phyloP scores from a whole-genome alignment of 2,797 vertebrate species.

The Melanotaenia maccullochi region DNA sequence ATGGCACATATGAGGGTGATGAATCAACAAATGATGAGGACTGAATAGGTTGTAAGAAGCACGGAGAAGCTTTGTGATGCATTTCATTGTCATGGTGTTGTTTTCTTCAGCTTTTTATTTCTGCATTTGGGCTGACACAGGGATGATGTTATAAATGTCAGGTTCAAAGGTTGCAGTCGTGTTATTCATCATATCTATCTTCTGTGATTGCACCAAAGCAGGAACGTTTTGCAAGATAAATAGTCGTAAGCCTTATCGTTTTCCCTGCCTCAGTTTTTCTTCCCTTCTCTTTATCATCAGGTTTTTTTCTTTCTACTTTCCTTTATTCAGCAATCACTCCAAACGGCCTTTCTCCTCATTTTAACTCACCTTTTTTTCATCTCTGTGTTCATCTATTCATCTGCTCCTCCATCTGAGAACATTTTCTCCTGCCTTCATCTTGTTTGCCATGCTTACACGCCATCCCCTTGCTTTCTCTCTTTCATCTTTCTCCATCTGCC shows the following conservation, averaged over 20 bases:
- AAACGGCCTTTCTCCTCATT: constrained; percentile 43
- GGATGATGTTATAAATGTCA: constrained; percentile 49
- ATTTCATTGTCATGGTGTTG: constrained; percentile 38
- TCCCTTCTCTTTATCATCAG: constrained; percentile 45
- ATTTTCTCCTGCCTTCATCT: constrained; percentile 28
- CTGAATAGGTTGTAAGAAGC: constrained; percentile 28
- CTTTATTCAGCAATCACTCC: constrained; percentile 26
- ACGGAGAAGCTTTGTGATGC: constrained; percentile 27
- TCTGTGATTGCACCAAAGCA: constrained; percentile 29
- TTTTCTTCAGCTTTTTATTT: constrained; percentile 25
- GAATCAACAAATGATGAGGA: constrained; percentile 23
- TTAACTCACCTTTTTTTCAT: constrained; percentile 33
- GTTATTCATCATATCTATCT: constrained; percentile 59
- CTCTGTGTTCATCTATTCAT: constrained; percentile 33
- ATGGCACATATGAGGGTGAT: constrained; percentile 11
- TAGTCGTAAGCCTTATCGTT: constrained; percentile 37
- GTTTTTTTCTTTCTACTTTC: constrained; percentile 8
- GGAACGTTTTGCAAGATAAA: constrained; percentile 47
- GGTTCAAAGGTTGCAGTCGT: constrained; percentile 51
- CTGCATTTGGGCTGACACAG: constrained; percentile 17
- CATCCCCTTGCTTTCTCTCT: constrained; percentile 21
- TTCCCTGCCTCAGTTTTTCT: constrained; percentile 34
- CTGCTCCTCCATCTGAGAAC: constrained; percentile 14
- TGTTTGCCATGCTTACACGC: constrained; percentile 2
- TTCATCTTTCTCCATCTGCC: constrained; percentile 26